Evolutionary conservation across 2,888 invertebrate species (phyloP).

Genomic region (Lissonota sp.): DNA sequence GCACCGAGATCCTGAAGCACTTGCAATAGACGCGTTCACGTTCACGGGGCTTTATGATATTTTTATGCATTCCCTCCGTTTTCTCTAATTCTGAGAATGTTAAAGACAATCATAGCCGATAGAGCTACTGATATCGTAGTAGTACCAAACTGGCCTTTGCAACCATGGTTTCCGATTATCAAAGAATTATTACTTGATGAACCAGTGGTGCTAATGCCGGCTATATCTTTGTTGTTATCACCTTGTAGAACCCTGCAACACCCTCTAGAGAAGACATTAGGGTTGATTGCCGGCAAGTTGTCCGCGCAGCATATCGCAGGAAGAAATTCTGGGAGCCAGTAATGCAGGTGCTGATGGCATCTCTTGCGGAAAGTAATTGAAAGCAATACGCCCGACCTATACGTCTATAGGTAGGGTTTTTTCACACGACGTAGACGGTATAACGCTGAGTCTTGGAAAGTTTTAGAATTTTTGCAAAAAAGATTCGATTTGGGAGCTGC

Average conservation of each 20-base stretch:
- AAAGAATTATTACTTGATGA: no score
- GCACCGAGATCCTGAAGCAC: constrained; percentile 34
- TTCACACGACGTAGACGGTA: constrained; percentile 2
- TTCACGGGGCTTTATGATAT: constrained; percentile 42
- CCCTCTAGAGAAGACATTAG: constrained; percentile 22
- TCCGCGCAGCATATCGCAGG: constrained; percentile 32
- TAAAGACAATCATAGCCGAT: constrained; percentile 27
- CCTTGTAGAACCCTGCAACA: constrained; percentile 24
- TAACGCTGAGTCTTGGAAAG: neutral
- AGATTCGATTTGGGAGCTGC: constrained; percentile 37
- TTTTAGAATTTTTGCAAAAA: constrained; percentile 27
- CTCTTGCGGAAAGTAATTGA: constrained; percentile 23
- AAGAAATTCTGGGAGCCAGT: constrained; percentile 49
- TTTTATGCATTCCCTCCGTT: constrained; percentile 64
- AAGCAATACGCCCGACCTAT: constrained; percentile 37
- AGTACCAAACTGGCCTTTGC: constrained; percentile 27
- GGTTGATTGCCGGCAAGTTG: constrained; percentile 34
- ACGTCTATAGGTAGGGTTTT: neutral
- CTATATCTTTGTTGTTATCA: no score
- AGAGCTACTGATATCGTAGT: constrained; percentile 29
- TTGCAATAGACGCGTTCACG: constrained; percentile 56
- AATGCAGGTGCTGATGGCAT: constrained; percentile 44
- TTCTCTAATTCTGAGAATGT: constrained; percentile 22
- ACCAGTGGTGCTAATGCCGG: no score
- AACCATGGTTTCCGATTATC: constrained; percentile 43